Conservation (phyloP, 92 coral and sea anemone genomes). For the Siderastrea radians region DNA sequence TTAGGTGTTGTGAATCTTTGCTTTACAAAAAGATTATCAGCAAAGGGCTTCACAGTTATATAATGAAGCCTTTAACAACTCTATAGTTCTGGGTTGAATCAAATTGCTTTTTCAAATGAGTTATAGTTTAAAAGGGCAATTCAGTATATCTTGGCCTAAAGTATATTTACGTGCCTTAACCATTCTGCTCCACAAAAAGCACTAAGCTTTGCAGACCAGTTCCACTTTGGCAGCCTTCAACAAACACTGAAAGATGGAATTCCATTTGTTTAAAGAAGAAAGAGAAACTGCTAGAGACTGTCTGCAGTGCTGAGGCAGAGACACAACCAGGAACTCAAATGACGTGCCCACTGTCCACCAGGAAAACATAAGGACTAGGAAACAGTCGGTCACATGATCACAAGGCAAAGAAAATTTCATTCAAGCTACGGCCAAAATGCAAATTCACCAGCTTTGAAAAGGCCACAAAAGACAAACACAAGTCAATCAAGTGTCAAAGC, state of each 20-base stretch:
- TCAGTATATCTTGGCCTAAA: not conserved
- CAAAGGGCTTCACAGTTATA: not conserved
- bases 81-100: not conserved
- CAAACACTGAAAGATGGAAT: conserved; percentile 15
- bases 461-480: conserved; percentile 73
- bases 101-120: not conserved
- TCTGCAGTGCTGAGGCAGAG: conserved; percentile 1
- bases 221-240: conserved; percentile 53
- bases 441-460: conserved; percentile 71
- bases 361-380: conserved; percentile 14
- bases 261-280: conserved; percentile 68
- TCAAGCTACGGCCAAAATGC: conserved; percentile 67
- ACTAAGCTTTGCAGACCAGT: conserved; percentile 59
- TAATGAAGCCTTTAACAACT: not conserved
- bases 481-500: conserved; percentile 73
- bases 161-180: conserved; percentile 84
- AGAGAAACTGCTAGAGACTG: not conserved
- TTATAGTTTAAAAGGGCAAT: not conserved
- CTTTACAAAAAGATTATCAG: not conserved
- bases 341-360: conserved; percentile 6
- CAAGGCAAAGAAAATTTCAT: conserved; percentile 48
- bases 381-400: conserved; percentile 82
- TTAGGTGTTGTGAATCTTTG: conserved; percentile 15
- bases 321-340: not conserved
- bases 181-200: conserved; percentile 68